These are phyloP conservation scores for Tetanocera ferruginea DNA, from an alignment of 2,888 invertebrate species.

Conservation along the genomic window DNA sequence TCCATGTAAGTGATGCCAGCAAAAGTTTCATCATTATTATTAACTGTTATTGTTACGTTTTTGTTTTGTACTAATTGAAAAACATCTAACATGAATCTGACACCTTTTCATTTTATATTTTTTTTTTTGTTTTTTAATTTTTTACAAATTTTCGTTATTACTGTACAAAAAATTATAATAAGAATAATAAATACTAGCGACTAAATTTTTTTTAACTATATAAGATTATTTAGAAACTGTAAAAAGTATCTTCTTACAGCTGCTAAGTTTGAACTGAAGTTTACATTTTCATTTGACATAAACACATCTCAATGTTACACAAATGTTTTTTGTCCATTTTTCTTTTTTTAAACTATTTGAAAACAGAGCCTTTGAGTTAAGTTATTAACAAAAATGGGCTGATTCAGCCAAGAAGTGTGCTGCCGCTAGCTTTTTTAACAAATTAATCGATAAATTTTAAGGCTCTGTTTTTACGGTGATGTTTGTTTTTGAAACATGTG, in stretches of 20 bases:
- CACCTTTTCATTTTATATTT: neutral
- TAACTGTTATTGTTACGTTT: conserved; percentile 35
- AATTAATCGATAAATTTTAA: no score
- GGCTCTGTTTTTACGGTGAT: no score
- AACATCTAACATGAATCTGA: neutral
- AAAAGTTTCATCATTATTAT: conserved; percentile 2
- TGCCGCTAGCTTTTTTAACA: no score
- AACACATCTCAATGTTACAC: no score
- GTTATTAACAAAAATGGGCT: neutral
- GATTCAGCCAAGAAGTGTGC: no score
- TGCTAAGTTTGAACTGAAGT: no score
- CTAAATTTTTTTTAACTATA: neutral
- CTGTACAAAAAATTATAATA: conserved; percentile 5
- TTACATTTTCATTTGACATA: no score
- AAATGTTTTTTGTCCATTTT: no score
- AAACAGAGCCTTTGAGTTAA: neutral
- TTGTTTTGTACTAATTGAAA: conserved; percentile 27
- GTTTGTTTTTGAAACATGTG: no score
- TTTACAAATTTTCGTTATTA: conserved; percentile 11
- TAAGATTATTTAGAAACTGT: neutral
- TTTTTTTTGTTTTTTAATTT: neutral
- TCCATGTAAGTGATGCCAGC: conserved; percentile 67
- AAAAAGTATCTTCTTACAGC: neutral
- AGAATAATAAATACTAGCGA: neutral
- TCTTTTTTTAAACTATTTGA: no score